Conservation (phyloP, 2,113 vertebrate genomes). For the Lucifuga dentata region DNA sequence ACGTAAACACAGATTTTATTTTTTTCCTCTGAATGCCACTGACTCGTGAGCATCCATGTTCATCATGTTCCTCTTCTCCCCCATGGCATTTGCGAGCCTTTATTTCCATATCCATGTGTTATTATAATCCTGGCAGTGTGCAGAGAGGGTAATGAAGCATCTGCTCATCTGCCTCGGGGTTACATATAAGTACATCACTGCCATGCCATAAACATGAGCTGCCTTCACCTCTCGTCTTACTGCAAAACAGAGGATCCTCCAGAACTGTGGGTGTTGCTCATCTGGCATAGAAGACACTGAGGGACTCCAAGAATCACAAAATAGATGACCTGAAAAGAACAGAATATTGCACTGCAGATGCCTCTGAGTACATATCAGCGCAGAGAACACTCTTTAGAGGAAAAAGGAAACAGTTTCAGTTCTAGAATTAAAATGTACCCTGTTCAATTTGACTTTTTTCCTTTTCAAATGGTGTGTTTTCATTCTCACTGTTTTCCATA, state of each 20-base stretch:
- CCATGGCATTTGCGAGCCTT: conserved; percentile 19
- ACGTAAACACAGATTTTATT: background rate
- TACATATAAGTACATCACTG: conserved; percentile 64
- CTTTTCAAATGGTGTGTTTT: conserved; percentile 10
- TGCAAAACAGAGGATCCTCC: conserved; percentile 42
- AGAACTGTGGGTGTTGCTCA: conserved; percentile 63
- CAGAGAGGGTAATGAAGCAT: conserved; percentile 73
- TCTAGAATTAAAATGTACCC: background rate
- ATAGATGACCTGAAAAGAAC: conserved; percentile 10
- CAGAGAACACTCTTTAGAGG: conserved; percentile 4
- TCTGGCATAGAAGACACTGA: conserved; percentile 44
- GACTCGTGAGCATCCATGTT: conserved; percentile 21
- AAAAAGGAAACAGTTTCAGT: conserved; percentile 6
- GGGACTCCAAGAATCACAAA: conserved; percentile 43
- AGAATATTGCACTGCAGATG: conserved; percentile 8
- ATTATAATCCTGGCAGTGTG: conserved; percentile 59
- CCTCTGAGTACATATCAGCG: conserved; percentile 18
- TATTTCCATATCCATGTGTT: conserved; percentile 60
- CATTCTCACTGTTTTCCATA: conserved; percentile 33
- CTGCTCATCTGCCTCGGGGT: conserved; percentile 69
- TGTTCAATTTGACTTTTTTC: background rate
- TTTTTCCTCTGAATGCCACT: conserved; percentile 1
- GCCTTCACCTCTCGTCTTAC: conserved; percentile 63
- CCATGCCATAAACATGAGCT: conserved; percentile 62
- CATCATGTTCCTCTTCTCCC: conserved; percentile 16